These are phyloP conservation scores for Atrichornis clamosus DNA, from an alignment of 2,113 vertebrate genomes.

Conservation along the genomic window DNA sequence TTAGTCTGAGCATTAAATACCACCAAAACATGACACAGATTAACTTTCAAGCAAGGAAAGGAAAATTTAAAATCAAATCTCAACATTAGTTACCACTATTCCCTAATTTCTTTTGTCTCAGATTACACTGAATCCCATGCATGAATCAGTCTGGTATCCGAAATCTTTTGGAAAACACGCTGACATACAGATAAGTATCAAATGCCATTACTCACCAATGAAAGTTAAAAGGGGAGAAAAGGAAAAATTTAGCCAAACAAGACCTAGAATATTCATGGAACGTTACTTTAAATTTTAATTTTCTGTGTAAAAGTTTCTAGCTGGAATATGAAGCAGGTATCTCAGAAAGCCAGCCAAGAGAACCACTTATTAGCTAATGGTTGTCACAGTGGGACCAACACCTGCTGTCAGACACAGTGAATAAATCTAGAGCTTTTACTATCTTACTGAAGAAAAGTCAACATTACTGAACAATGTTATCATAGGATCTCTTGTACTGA, in stretches of 20 bases:
- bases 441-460: neutral
- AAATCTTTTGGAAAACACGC: neutral
- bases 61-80: neutral
- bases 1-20: neutral
- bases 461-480: neutral
- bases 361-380: neutral
- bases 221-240: neutral
- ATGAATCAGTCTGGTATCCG: neutral
- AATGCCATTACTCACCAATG: fast-evolving
- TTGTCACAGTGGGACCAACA: neutral
- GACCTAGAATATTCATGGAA: neutral
- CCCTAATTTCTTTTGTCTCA: neutral
- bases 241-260: neutral
- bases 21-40: neutral
- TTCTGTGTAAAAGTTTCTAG: neutral
- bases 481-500: neutral
- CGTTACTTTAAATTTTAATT: neutral
- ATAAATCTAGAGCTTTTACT: neutral
- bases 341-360: neutral
- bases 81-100: neutral
- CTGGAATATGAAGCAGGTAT: neutral
- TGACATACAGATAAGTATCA: neutral
- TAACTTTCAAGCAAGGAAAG: neutral
- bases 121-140: neutral
- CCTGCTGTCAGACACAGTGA: neutral